Evolutionary conservation across 2,888 invertebrate genomes (phyloP).

Genomic region (Tenthredo mesomela): DNA sequence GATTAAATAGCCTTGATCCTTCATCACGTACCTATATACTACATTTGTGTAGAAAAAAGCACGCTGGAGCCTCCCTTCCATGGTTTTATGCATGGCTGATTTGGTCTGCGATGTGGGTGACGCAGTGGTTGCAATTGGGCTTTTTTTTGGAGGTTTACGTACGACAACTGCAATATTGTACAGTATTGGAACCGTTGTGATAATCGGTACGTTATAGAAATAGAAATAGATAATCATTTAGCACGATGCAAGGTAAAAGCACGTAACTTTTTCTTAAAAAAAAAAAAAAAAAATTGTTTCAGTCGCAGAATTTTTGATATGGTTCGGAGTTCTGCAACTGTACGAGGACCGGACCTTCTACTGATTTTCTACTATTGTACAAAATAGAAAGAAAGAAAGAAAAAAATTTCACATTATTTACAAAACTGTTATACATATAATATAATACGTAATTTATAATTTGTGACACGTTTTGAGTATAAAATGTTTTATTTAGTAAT

Average conservation of each 20-base stretch:
- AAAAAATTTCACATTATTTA: neutral
- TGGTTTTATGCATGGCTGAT: constrained; percentile 65
- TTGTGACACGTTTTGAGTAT: constrained; percentile 17
- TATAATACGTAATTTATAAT: neutral
- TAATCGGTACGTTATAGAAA: constrained; percentile 63
- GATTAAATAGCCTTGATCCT: neutral
- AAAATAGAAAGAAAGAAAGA: neutral
- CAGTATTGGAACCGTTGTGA: constrained; percentile 57
- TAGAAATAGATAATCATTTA: constrained; percentile 21
- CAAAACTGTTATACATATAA: neutral
- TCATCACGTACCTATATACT: neutral
- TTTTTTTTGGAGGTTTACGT: constrained; percentile 63
- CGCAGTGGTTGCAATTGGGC: constrained; percentile 64
- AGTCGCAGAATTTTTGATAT: constrained; percentile 68
- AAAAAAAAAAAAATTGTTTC: neutral
- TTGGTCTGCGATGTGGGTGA: constrained; percentile 66
- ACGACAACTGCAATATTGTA: constrained; percentile 63
- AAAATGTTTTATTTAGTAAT: neutral
- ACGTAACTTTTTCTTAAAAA: neutral
- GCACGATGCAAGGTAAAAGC: neutral
- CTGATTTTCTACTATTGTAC: neutral
- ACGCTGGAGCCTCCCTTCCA: constrained; percentile 68
- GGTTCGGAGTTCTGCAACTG: constrained; percentile 66
- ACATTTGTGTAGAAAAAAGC: constrained; percentile 62
- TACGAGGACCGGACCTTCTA: constrained; percentile 65